phyloP scores from a whole-genome alignment of 2,113 vertebrate species.

The Pluvianellus socialis region DNA sequence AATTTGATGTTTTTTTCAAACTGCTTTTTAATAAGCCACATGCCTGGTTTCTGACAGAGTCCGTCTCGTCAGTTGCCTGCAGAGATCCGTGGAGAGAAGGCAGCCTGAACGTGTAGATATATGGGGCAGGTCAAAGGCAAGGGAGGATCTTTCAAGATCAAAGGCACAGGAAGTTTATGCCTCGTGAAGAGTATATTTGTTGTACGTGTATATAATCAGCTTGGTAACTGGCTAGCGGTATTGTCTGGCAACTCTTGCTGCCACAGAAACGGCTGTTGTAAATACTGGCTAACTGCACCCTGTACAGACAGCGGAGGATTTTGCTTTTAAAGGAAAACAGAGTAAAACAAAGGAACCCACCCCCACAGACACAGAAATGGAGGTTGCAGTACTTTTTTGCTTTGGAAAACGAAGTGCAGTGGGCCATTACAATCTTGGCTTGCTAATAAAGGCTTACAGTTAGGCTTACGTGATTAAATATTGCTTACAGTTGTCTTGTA shows the following conservation, averaged over 20 bases:
- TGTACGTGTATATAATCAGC: background rate
- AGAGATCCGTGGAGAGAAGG: background rate
- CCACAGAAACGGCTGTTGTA: background rate
- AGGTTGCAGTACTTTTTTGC: background rate
- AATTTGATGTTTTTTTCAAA: background rate
- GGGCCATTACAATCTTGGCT: conserved; percentile 31
- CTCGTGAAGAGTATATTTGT: conserved; percentile 17
- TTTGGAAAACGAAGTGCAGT: background rate
- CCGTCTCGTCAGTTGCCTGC: background rate
- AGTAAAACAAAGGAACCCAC: background rate
- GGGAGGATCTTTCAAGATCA: background rate
- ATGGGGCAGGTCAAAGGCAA: background rate
- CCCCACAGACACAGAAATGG: background rate
- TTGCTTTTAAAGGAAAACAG: background rate
- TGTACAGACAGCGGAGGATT: background rate
- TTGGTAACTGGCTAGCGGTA: background rate
- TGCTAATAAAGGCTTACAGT: conserved; percentile 41
- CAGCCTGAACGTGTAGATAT: background rate
- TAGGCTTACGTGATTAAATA: conserved; percentile 54
- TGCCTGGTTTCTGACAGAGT: conserved; percentile 12
- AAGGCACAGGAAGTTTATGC: background rate
- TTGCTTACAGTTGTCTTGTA: conserved; percentile 34
- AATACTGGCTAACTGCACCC: background rate
- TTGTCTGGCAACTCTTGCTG: conserved; percentile 14
- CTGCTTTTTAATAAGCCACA: background rate